Conservation (phyloP, 2,797 vertebrate species). For the Heteromormyrus szaboi region DNA sequence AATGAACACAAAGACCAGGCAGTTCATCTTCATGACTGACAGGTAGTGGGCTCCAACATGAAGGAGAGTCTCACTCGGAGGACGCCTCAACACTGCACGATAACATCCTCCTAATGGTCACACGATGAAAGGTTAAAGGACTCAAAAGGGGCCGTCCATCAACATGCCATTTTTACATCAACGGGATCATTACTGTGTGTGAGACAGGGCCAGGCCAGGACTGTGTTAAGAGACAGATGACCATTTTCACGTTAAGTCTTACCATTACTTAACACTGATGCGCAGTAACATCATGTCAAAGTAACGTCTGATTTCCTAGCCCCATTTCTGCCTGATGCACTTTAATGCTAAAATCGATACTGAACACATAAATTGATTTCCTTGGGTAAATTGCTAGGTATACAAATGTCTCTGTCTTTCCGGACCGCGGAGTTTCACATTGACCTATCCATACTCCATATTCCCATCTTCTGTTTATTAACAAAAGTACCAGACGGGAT, state of each 20-base stretch:
- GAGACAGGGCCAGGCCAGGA: background rate
- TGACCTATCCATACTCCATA: background rate
- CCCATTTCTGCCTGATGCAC: background rate
- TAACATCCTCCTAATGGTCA: background rate
- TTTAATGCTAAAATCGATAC: background rate
- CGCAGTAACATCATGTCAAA: background rate
- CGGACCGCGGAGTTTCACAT: background rate
- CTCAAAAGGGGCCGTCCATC: background rate
- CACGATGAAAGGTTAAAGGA: background rate
- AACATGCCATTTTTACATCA: background rate
- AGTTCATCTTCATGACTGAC: background rate
- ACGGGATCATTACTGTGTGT: background rate
- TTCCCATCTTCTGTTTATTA: background rate
- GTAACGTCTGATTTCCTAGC: background rate
- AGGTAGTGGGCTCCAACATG: background rate
- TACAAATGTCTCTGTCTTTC: background rate
- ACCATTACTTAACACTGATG: background rate
- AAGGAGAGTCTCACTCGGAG: background rate
- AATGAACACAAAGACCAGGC: background rate
- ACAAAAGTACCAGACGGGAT: background rate
- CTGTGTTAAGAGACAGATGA: background rate
- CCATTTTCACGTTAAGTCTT: background rate
- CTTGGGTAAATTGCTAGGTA: background rate
- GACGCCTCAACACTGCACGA: background rate
- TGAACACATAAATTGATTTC: background rate